A percentile compares a stretch with the other conserved stretches of the same genome.
These are phyloP conservation scores for Drosophila austrosaltans DNA, from an alignment of 2,888 invertebrate species.

Conservation along the genomic window DNA sequence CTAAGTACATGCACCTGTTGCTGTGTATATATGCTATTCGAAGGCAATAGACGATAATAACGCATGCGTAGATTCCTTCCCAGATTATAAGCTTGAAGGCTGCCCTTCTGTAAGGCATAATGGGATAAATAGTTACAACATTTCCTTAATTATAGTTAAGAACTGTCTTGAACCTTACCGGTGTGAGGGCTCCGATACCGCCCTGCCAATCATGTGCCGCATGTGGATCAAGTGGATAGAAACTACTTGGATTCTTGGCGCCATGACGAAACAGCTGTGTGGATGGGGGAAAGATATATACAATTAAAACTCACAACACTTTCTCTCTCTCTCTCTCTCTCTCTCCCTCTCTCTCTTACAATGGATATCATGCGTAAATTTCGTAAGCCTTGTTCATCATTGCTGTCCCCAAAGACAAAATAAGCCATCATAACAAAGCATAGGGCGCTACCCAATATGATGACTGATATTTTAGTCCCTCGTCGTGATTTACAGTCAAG, in stretches of 20 bases:
- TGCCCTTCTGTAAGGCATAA: slow-evolving; percentile 87
- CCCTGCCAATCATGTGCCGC: slow-evolving; percentile 90
- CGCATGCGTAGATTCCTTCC: slow-evolving; percentile 89
- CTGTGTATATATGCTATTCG: slow-evolving; percentile 85
- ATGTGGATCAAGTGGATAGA: slow-evolving; percentile 92
- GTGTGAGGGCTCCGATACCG: slow-evolving; percentile 91
- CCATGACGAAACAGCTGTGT: slow-evolving; percentile 83
- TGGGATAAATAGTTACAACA: slow-evolving; percentile 3
- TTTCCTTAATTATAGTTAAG: neutral
- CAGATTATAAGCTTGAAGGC: slow-evolving; percentile 89
- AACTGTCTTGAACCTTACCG: slow-evolving; percentile 55
- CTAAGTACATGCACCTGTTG: slow-evolving; percentile 87
- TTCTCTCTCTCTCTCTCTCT: neutral
- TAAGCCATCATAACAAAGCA: slow-evolving; percentile 82
- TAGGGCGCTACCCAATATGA: slow-evolving; percentile 79
- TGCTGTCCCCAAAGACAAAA: slow-evolving; percentile 82
- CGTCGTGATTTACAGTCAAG: slow-evolving; percentile 79
- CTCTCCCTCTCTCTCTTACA: slow-evolving; percentile 64
- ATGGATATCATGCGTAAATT: slow-evolving; percentile 82
- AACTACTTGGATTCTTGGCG: slow-evolving; percentile 86
- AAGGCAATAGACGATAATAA: slow-evolving; percentile 88
- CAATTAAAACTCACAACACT: neutral
- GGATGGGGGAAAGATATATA: neutral
- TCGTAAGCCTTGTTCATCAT: slow-evolving; percentile 80
- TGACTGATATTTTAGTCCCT: slow-evolving; percentile 82